Evolutionary conservation across 2,888 invertebrate genomes (phyloP).

Genomic region (Myopa testacea): DNA sequence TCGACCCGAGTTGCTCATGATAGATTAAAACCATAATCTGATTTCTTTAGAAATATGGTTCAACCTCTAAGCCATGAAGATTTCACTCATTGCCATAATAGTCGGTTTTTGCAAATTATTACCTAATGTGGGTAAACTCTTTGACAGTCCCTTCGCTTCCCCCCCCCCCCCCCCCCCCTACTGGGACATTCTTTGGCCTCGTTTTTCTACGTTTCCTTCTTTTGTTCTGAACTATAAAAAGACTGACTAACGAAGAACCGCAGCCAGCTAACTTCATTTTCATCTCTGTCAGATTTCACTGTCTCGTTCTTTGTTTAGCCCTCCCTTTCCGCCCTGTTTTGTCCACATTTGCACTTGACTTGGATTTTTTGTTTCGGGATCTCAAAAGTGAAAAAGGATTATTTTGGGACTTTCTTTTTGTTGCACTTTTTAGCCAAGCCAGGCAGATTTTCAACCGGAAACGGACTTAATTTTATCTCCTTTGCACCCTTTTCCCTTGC

Average conservation of each 20-base stretch:
- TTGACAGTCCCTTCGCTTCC: background rate
- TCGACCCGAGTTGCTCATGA: background rate
- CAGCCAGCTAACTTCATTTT: conserved; percentile 35
- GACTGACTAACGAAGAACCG: conserved; percentile 22
- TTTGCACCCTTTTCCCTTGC: no score
- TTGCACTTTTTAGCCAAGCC: background rate
- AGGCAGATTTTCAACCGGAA: conserved; percentile 25
- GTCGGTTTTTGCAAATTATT: background rate
- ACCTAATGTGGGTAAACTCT: background rate
- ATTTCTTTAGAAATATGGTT: background rate
- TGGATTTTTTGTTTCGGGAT: conserved; percentile 3
- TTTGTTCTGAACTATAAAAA: conserved; percentile 28
- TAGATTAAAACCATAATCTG: background rate
- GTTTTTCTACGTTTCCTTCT: conserved; percentile 14
- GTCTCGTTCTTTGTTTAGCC: background rate
- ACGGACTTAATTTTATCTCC: conserved; percentile 34
- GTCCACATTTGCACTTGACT: conserved; percentile 34
- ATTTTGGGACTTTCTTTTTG: background rate
- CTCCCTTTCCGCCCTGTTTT: background rate
- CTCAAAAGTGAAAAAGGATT: background rate
- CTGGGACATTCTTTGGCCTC: conserved; percentile 9
- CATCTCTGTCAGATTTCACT: conserved; percentile 13
- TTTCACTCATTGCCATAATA: background rate
- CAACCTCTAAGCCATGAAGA: background rate
- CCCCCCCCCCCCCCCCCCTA: background rate